Base-by-base conservation (phyloP, 2,888 invertebrate genomes). In the Phymatocera aterrima region DNA sequence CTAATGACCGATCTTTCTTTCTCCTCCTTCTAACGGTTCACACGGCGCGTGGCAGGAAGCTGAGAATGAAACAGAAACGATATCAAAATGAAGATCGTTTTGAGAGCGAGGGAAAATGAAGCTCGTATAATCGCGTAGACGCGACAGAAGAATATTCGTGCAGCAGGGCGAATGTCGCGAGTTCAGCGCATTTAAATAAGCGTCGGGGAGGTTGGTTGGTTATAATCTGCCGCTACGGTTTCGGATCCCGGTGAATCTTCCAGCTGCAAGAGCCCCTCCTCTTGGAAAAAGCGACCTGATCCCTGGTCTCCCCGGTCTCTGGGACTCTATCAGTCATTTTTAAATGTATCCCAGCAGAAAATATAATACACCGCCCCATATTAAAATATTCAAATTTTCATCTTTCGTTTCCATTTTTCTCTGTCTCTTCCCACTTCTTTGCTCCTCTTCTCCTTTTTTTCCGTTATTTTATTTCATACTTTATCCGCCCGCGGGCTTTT, bases 311-410 rank as follows among this genome's bases (percentile, higher is more conserved):
- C 57, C 57, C 28, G 57, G 28, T 57, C 57, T 28, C 57, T 57
- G 57, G 57, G 57, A 57, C 31, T 37, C 57, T 46, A 57, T 75
- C 74, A 57, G 54, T 75, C 74, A 75, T 75, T 75, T 57, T 28
- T 24, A 37, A 48, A 70, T 46, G 31, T 74, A 77, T 72, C 51
- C 18, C 46, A 48, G 68, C 60, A 72, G 78, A 78, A 81, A 80
- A 79, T n/a, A n/a, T 81, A 81, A 79, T 79, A 81, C 54, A 77
- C 68, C 79, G 78, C 68, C 72, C 43, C 64, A 77, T 81, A 79
- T 79, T 77, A 81, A 78, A 79, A 81, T 81, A 81, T 81, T 81
- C 79, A 81, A 81, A 81, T 81, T 81, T 79, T 34, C 61, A 15
- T 31, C 28, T 43, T 24, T 40, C 21, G 3, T 43, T 15, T 21